Conservation (phyloP, 2,888 invertebrate genomes). For the Amphimallon solstitiale region DNA sequence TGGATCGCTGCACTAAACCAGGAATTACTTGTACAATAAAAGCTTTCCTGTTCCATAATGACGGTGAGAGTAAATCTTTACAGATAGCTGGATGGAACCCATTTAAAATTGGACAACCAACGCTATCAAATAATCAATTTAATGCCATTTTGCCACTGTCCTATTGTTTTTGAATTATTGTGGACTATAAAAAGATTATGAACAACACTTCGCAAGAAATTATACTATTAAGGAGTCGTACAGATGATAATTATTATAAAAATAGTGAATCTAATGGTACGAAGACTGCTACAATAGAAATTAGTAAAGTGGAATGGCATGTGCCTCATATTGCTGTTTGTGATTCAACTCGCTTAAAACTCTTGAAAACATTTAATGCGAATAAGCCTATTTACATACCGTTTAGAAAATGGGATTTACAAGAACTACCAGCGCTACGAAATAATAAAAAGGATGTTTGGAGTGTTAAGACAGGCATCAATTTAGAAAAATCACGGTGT, state of each 20-base stretch:
- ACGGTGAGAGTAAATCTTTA: background rate
- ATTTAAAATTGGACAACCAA: background rate
- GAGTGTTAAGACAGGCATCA: slow-evolving; percentile 28
- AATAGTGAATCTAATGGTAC: background rate
- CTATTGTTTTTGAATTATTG: slow-evolving; percentile 54
- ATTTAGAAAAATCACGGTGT: slow-evolving; percentile 35
- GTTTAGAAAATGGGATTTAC: slow-evolving; percentile 37
- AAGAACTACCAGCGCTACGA: slow-evolving; percentile 20
- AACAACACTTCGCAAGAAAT: slow-evolving; percentile 59
- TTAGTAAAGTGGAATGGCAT: slow-evolving; percentile 19
- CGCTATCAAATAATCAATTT: background rate
- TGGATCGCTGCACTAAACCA: slow-evolving; percentile 31
- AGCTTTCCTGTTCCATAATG: slow-evolving; percentile 10
- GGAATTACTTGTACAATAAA: slow-evolving; percentile 34
- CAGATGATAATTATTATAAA: slow-evolving; percentile 43
- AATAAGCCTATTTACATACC: slow-evolving; percentile 29
- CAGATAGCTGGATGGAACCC: background rate
- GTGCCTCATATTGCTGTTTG: slow-evolving; percentile 7
- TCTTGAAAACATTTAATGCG: no score
- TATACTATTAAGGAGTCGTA: slow-evolving; percentile 52
- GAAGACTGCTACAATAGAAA: background rate
- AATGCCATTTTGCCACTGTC: slow-evolving; percentile 47
- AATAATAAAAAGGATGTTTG: slow-evolving; percentile 22
- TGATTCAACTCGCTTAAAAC: slow-evolving; percentile 14
- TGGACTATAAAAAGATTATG: slow-evolving; percentile 57